phyloP scores from a whole-genome alignment of 2,888 invertebrate genomes.

The Neoscelio sp. region DNA sequence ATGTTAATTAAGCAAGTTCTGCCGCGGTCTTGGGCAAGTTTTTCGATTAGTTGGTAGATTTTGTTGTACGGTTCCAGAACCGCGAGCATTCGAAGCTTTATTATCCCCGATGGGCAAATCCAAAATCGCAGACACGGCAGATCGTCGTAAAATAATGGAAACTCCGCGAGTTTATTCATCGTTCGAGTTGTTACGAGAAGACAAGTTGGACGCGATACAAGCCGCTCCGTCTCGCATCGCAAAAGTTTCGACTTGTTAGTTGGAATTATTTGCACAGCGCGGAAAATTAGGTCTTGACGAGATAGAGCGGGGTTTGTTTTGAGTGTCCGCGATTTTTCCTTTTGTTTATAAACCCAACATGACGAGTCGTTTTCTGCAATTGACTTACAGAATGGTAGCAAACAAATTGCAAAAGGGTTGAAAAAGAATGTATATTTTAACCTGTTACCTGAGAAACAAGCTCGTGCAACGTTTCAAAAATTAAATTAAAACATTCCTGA shows the following conservation, averaged over 20 bases:
- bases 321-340: slow-evolving; percentile 48
- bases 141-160: slow-evolving; percentile 65
- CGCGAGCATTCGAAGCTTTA: slow-evolving; percentile 50
- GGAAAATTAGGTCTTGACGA: slow-evolving; percentile 59
- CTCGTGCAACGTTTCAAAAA: too few species aligned
- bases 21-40: slow-evolving; percentile 80
- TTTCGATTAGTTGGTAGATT: slow-evolving; percentile 82
- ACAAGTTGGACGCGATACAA: slow-evolving; percentile 65
- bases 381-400: slow-evolving; percentile 33
- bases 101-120: slow-evolving; percentile 66
- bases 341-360: slow-evolving; percentile 33
- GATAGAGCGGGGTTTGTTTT: slow-evolving; percentile 36
- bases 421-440: too few species aligned
- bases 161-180: slow-evolving; percentile 63
- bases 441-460: too few species aligned
- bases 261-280: slow-evolving; percentile 56
- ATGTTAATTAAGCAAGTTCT: slow-evolving; percentile 83
- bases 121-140: slow-evolving; percentile 65
- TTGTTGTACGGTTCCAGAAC: slow-evolving; percentile 79
- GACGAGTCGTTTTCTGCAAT: slow-evolving; percentile 20
- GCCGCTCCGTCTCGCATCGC: slow-evolving; percentile 47
- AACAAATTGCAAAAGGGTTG: too few species aligned
- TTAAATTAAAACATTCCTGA: too few species aligned
- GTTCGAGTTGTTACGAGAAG: slow-evolving; percentile 63
- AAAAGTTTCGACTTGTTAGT: slow-evolving; percentile 67